These are phyloP conservation scores for Euthynnus affinis DNA, from an alignment of 2,797 vertebrate species.

Conservation along the genomic window DNA sequence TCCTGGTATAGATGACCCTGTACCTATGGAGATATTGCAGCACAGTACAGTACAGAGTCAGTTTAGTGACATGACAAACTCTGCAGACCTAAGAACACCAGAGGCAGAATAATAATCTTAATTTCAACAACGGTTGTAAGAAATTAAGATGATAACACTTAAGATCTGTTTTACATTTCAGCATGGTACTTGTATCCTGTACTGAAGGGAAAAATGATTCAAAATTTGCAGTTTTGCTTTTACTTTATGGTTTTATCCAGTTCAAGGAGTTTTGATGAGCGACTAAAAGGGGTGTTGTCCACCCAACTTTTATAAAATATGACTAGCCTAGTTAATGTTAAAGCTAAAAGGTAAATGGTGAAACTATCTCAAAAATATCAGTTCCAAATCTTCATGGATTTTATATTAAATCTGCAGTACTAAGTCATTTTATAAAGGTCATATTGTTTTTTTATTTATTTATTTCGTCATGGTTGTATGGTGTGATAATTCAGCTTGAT, in stretches of 20 bases:
- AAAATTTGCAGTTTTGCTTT: not conserved
- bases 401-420: too few species aligned
- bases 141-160: not conserved
- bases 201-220: not conserved
- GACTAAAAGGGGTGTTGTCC: too few species aligned
- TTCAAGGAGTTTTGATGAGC: not conserved
- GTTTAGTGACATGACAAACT: fast-evolving
- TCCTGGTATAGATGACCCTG: constrained; percentile 55
- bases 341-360: not conserved
- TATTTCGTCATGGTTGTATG: too few species aligned
- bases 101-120: not conserved
- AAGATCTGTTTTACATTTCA: not conserved
- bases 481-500: too few species aligned
- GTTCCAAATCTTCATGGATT: too few species aligned
- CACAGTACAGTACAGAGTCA: fast-evolving
- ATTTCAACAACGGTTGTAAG: too few species aligned
- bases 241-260: not conserved
- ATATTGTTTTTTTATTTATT: too few species aligned
- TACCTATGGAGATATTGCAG: constrained; percentile 28
- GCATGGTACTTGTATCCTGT: not conserved
- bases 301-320: too few species aligned
- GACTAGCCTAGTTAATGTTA: too few species aligned
- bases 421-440: too few species aligned
- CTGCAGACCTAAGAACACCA: not conserved
- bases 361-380: too few species aligned